Percentiles rank a stretch among this genome's conserved stretches.
These are phyloP conservation scores for Proctacanthus coquilletti DNA, from an alignment of 1,140 invertebrate genomes.

Conservation along the genomic window DNA sequence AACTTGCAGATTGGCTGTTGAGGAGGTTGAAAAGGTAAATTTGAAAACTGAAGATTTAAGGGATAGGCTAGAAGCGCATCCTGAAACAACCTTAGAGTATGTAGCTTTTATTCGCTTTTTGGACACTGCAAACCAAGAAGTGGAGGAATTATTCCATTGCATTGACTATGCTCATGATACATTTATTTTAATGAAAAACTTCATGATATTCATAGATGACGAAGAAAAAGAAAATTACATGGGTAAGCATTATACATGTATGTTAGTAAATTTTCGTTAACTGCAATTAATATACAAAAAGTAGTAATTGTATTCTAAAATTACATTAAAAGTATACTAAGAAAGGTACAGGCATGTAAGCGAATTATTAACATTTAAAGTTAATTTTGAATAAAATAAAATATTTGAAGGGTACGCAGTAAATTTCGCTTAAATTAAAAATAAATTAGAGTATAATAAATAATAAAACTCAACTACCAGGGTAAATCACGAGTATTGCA, in stretches of 20 bases:
- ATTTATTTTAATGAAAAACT: conserved; percentile 56
- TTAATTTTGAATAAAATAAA: too few relatives aligned
- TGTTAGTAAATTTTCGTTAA: too few relatives aligned
- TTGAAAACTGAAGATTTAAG: conserved; percentile 42
- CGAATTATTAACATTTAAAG: too few relatives aligned
- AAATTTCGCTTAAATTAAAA: too few relatives aligned
- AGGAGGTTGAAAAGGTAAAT: conserved; percentile 39
- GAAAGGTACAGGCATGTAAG: too few relatives aligned
- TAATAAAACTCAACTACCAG: too few relatives aligned
- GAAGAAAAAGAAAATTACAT: conserved; percentile 45
- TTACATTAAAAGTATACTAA: too few relatives aligned
- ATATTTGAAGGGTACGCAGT: too few relatives aligned
- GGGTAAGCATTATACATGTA: conserved; percentile 28
- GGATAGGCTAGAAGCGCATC: conserved; percentile 42
- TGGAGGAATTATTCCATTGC: conserved; percentile 44
- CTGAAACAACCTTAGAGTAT: conserved; percentile 44
- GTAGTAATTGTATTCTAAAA: too few relatives aligned
- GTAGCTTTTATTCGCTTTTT: conserved; percentile 53
- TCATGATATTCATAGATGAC: conserved; percentile 41
- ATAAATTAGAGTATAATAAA: too few relatives aligned
- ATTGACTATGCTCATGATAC: conserved; percentile 54
- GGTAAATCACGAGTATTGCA: too few relatives aligned
- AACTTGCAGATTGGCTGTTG: conserved; percentile 37
- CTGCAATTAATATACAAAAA: too few relatives aligned
- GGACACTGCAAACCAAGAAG: conserved; percentile 40